Evolutionary conservation across 2,797 vertebrate species (phyloP).

Genomic region (Characodon lateralis): DNA sequence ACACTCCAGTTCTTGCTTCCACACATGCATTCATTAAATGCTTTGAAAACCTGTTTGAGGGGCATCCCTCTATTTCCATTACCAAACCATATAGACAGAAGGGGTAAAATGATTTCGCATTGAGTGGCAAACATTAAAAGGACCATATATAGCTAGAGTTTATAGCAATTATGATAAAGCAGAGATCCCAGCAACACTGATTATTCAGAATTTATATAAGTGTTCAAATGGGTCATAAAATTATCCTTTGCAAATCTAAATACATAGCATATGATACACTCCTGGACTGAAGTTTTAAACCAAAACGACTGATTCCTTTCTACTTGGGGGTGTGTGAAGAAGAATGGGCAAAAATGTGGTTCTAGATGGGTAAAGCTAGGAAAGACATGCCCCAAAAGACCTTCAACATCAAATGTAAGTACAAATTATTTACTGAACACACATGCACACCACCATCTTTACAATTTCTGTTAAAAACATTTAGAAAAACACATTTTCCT

Average conservation of each 20-base stretch:
- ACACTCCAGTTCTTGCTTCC: not conserved
- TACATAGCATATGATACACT: not conserved
- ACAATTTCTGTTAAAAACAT: not conserved
- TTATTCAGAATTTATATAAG: not conserved
- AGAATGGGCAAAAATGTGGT: not conserved
- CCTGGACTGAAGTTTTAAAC: not conserved
- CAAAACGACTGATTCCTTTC: not conserved
- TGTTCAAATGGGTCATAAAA: not conserved
- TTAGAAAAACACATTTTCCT: not conserved
- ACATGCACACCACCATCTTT: not conserved
- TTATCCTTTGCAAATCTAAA: not conserved
- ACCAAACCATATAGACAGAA: not conserved
- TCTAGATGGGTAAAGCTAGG: not conserved
- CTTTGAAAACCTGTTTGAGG: not conserved
- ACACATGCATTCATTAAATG: not conserved
- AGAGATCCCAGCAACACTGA: not conserved
- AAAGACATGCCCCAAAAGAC: not conserved
- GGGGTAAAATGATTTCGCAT: too few species aligned
- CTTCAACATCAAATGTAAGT: not conserved
- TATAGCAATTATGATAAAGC: not conserved
- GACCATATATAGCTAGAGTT: not conserved
- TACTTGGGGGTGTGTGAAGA: not conserved
- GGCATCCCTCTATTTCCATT: not conserved
- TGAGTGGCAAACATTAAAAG: not conserved
- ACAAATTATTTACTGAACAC: not conserved